Percentiles rank a stretch among this genome's conserved stretches.
Conservation (phyloP, 92 coral and sea anemone genomes). For the Diadumene lineata region DNA sequence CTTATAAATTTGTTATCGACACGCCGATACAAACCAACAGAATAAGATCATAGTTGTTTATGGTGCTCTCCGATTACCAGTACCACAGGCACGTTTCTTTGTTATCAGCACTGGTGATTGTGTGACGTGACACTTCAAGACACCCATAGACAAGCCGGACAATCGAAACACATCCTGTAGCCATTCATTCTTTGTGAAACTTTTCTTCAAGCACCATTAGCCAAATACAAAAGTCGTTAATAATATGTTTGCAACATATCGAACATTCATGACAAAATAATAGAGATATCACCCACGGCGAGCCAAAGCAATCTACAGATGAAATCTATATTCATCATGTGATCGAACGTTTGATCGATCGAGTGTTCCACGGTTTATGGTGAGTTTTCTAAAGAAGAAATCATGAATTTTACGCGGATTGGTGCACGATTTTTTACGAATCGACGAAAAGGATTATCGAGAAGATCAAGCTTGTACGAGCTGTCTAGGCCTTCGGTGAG, state of each 20-base stretch:
- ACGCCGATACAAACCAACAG: background rate
- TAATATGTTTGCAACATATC: conserved; percentile 15
- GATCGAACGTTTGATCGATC: background rate
- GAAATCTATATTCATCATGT: background rate
- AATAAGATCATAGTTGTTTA: background rate
- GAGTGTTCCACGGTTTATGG: background rate
- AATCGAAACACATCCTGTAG: conserved; percentile 8
- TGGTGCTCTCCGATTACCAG: background rate
- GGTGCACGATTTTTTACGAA: conserved; percentile 21
- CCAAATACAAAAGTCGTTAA: conserved; percentile 8
- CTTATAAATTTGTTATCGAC: too few species aligned
- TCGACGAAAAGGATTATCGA: conserved; percentile 1
- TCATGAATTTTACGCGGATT: conserved; percentile 20
- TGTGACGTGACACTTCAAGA: conserved; percentile 6
- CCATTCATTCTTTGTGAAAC: background rate
- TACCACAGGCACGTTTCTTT: background rate
- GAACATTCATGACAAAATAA: background rate
- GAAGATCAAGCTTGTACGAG: conserved; percentile 24
- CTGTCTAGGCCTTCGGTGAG: conserved; percentile 34
- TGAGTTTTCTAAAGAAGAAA: background rate
- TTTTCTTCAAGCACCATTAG: conserved; percentile 21
- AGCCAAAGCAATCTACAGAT: background rate
- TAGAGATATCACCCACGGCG: conserved; percentile 29
- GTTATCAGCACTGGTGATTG: conserved; percentile 12
- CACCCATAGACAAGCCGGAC: background rate